phyloP scores from a whole-genome alignment of 2,113 vertebrate species.

The Tupaia chinensis region DNA sequence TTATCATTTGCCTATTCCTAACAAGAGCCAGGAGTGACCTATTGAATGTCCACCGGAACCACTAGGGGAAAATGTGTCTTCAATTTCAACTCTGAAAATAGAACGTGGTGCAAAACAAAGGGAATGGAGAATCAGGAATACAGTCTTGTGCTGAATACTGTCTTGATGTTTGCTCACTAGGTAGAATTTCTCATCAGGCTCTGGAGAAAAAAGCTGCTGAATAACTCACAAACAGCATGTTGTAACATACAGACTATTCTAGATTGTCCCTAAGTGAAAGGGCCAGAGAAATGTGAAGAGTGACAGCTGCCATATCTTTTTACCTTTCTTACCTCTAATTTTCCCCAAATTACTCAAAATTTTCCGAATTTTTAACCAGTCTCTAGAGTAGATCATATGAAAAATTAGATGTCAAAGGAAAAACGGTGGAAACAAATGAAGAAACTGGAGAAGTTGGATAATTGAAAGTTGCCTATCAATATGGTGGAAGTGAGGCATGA shows the following conservation, averaged over 20 bases:
- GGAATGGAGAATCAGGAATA: background rate
- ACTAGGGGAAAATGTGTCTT: background rate
- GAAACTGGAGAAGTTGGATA: background rate
- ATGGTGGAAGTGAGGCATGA: background rate
- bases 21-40: slow-evolving; percentile 13
- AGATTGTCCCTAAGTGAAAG: background rate
- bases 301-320: background rate
- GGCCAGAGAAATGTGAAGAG: background rate
- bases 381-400: background rate
- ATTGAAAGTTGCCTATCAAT: background rate
- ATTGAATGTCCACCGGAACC: background rate
- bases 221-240: background rate
- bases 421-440: background rate
- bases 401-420: background rate
- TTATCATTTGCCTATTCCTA: background rate
- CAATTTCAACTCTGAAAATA: background rate
- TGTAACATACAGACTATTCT: background rate
- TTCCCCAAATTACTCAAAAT: no score
- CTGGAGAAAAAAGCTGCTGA: background rate
- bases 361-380: background rate
- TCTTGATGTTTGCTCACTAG: background rate
- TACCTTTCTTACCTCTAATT: background rate
- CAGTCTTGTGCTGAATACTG: background rate
- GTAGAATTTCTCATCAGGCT: background rate
- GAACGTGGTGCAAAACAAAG: background rate